Conservation (phyloP, 2,797 vertebrate genomes). For the Ambastaia sidthimunki region DNA sequence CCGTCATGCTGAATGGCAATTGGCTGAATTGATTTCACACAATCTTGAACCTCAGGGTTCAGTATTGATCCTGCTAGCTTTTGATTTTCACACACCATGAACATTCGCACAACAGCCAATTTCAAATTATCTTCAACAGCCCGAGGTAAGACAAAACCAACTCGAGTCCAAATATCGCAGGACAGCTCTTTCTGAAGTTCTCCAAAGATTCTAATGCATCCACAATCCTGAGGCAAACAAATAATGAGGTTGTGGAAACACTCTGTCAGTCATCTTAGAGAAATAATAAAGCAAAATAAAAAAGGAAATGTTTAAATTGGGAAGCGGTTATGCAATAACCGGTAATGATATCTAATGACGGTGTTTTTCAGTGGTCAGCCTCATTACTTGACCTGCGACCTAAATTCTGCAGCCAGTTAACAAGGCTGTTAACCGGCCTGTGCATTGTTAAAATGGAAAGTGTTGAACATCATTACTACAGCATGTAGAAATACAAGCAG, state of each 20-base stretch:
- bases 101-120: conserved; percentile 43
- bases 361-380: conserved; percentile 50
- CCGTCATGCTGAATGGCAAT: conserved; percentile 44
- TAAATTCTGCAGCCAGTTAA: conserved; percentile 72
- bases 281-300: conserved; percentile 48
- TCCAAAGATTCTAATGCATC: conserved; percentile 3
- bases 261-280: conserved; percentile 1
- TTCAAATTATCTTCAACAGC: conserved; percentile 45
- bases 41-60: conserved; percentile 43
- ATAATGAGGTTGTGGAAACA: neutral
- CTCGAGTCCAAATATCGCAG: conserved; percentile 10
- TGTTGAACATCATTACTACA: conserved; percentile 31
- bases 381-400: conserved; percentile 70
- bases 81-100: conserved; percentile 53
- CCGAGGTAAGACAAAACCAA: conserved; percentile 38
- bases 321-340: conserved; percentile 56
- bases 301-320: conserved; percentile 50
- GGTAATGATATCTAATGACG: conserved; percentile 59
- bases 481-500: conserved; percentile 22
- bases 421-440: conserved; percentile 63
- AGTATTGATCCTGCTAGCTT: conserved; percentile 52
- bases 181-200: neutral
- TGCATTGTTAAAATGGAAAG: conserved; percentile 59
- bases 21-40: conserved; percentile 51
- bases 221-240: conserved; percentile 24